These are phyloP conservation scores for Apamea sordens DNA, from an alignment of 2,888 invertebrate genomes.

Conservation along the genomic window DNA sequence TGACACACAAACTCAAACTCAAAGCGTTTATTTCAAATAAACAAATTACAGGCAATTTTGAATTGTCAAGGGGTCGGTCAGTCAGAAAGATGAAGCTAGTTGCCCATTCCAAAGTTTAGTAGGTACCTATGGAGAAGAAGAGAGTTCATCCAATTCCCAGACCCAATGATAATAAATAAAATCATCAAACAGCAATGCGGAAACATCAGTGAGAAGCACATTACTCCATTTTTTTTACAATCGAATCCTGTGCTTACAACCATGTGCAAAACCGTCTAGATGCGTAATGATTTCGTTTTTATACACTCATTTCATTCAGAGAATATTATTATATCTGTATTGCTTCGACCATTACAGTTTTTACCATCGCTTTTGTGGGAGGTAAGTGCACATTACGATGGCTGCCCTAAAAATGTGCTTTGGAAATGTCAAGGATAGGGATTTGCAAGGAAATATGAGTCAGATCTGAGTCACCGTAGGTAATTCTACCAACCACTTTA, in stretches of 20 bases:
- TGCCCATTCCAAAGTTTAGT: not conserved
- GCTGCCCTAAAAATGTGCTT: conserved; percentile 59
- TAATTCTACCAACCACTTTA: conserved; percentile 43
- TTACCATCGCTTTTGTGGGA: conserved; percentile 53
- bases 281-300: conserved; percentile 54
- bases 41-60: not conserved
- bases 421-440: conserved; percentile 62
- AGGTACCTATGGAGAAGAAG: not conserved
- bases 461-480: conserved; percentile 54
- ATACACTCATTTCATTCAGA: conserved; percentile 49
- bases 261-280: conserved; percentile 37
- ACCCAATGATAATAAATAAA: not conserved
- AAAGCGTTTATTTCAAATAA: not conserved
- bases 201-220: conserved; percentile 10
- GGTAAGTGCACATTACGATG: conserved; percentile 43
- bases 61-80: not conserved
- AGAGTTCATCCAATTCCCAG: not conserved
- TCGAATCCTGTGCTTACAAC: conserved; percentile 16
- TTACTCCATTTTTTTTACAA: conserved; percentile 20
- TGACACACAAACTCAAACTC: not conserved
- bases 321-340: conserved; percentile 43
- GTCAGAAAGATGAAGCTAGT: not conserved
- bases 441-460: conserved; percentile 59
- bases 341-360: conserved; percentile 44
- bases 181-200: not conserved